phyloP scores from a whole-genome alignment of 1,140 invertebrate genomes.

The Lucilia cuprina region DNA sequence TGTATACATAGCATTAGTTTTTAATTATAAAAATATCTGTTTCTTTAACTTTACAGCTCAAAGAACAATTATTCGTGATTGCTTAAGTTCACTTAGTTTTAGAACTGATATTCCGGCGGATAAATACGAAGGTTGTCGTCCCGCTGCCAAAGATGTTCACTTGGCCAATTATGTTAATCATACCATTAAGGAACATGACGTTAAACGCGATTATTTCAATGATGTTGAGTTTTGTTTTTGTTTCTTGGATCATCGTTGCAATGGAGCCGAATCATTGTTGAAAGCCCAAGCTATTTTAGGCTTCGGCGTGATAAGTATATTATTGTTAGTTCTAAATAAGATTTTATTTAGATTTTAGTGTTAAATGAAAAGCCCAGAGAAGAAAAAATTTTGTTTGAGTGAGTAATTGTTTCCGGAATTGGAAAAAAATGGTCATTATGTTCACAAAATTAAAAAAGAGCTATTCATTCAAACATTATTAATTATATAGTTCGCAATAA shows the following conservation, averaged over 20 bases:
- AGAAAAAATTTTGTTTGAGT: too few species aligned
- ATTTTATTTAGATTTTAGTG: not conserved
- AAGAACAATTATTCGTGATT: slow-evolving; percentile 83
- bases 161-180: slow-evolving; percentile 89
- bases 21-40: too few species aligned
- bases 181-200: slow-evolving; percentile 83
- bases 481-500: too few species aligned
- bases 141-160: slow-evolving; percentile 78
- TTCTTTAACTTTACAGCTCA: slow-evolving; percentile 76
- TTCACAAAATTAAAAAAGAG: too few species aligned
- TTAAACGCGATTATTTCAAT: slow-evolving; percentile 84
- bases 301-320: not conserved
- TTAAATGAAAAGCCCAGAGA: not conserved
- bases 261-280: slow-evolving; percentile 62
- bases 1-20: too few species aligned
- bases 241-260: slow-evolving; percentile 89
- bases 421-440: too few species aligned
- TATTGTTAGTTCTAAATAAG: not conserved
- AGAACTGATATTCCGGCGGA: slow-evolving; percentile 91
- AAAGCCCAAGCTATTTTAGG: not conserved
- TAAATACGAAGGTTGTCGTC: slow-evolving; percentile 87
- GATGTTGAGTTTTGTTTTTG: slow-evolving; percentile 90
- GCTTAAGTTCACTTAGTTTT: slow-evolving; percentile 79
- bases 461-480: too few species aligned
- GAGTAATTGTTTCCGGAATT: too few species aligned